Evolutionary conservation across 2,797 vertebrate species (phyloP).

Genomic region (Myotis vivesi): DNA sequence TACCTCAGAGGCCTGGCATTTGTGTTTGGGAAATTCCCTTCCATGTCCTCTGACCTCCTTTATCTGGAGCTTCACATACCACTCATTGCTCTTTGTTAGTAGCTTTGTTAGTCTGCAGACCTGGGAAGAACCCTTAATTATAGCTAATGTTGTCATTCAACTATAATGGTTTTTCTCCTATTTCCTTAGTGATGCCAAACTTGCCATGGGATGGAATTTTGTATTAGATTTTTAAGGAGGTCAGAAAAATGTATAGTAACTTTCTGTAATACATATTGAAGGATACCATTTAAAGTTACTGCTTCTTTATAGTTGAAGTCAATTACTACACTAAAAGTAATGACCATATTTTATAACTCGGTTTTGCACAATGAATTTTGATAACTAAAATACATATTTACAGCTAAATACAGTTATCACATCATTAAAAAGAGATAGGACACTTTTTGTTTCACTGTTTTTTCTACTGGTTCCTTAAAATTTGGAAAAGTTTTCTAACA

Average conservation of each 20-base stretch:
- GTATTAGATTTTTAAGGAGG: slow-evolving; percentile 16
- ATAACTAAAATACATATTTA: not conserved
- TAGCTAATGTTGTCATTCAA: slow-evolving; percentile 57
- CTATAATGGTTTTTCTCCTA: slow-evolving; percentile 52
- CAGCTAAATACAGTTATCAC: not conserved
- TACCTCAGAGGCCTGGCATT: slow-evolving; percentile 55
- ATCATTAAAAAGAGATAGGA: not conserved
- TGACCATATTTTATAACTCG: not conserved
- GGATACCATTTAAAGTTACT: not conserved
- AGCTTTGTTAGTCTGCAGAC: slow-evolving; percentile 66
- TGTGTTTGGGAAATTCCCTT: slow-evolving; percentile 58
- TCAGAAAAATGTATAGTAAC: not conserved
- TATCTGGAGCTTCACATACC: slow-evolving; percentile 68
- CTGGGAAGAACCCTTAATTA: slow-evolving; percentile 69
- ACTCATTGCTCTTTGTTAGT: slow-evolving; percentile 56
- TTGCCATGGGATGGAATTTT: not conserved
- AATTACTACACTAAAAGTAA: not conserved
- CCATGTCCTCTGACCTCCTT: slow-evolving; percentile 20
- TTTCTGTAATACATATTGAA: not conserved
- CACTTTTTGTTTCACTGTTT: not conserved
- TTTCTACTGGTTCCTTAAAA: not conserved
- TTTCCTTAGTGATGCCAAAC: slow-evolving; percentile 57
- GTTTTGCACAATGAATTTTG: not conserved
- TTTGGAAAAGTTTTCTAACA: not conserved
- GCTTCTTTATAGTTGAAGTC: not conserved